Base-by-base conservation (phyloP, 2,113 vertebrate species). In the Tachycineta bicolor region DNA sequence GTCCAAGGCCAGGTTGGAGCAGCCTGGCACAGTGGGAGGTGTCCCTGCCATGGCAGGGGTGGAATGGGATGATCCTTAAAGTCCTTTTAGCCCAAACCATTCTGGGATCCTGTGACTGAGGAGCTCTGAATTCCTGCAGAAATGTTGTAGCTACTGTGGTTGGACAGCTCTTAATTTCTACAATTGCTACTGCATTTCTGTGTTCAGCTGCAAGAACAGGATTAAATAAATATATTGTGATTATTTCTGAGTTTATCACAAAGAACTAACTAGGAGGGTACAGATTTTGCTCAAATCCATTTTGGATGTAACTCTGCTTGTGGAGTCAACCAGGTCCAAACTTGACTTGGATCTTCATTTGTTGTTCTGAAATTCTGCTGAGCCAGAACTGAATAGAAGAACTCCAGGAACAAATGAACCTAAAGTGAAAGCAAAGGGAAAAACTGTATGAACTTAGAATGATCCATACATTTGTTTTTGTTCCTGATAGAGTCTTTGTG, bases 41-140 rank as follows among this genome's bases (percentile, higher is more conserved):
- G 80, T 44, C 67, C 46, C 80, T 52, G 78, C 52, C 60, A 39
- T 5, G 52, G 52, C 43, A 18, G 43, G 63, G 17, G 4, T 39
- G 52, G 31, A 0, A 6, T 0, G 7, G 47, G 68, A 1, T 18
- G 31, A 0, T 2, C 0, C 70, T 22, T 37, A 0, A 12, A 5
- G 7, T 26, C 28, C 9, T 1, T 55, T 3, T 23, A 2, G 1
- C 14, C 49, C n/a, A 83, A 17, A 7, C 23, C 11, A 3, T 1
- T 19, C 29, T 2, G 3, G 1, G 8, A 21, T 58, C 24, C 29
- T 49, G 29, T 5, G 60, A 39, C 74, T 83, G 63, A 60, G 41
- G 24, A 73, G 37, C 53, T 65, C n/a, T 34, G 68, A 43, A 53
- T 89, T 80, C 0, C 6, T 76, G 60, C 28, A 52, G 16, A 82